These are phyloP conservation scores for Patella pellucida DNA, from an alignment of 2,888 invertebrate genomes.

Conservation along the genomic window DNA sequence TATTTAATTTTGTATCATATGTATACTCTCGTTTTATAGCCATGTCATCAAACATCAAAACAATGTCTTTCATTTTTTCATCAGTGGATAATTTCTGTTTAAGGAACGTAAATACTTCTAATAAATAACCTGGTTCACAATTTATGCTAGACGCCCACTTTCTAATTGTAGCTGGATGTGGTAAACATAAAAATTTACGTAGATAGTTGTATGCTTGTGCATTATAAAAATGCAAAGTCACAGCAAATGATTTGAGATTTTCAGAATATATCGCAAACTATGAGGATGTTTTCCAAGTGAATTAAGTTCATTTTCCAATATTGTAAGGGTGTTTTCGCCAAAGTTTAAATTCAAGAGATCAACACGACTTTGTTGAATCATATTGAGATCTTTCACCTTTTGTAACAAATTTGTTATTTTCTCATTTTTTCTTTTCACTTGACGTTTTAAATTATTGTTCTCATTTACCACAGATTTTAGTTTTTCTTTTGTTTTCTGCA, in stretches of 20 bases:
- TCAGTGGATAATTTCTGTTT: not conserved
- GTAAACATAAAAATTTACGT: constrained; percentile 10
- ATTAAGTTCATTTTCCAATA: too few species aligned
- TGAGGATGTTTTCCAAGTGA: too few species aligned
- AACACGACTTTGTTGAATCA: too few species aligned
- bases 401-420: too few species aligned
- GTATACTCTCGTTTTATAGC: constrained; percentile 1
- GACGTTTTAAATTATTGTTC: not conserved
- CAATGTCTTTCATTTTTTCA: constrained; percentile 10
- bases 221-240: constrained; percentile 18
- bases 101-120: not conserved
- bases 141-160: constrained; percentile 6
- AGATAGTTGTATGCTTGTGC: constrained; percentile 17
- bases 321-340: too few species aligned
- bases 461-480: not conserved
- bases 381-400: too few species aligned
- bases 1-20: not conserved
- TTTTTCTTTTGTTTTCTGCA: too few species aligned
- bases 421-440: too few species aligned
- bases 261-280: constrained; percentile 11
- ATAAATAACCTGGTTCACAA: constrained; percentile 4
- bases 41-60: constrained; percentile 13
- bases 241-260: constrained; percentile 13
- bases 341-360: too few species aligned
- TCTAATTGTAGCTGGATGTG: constrained; percentile 11